phyloP scores from a whole-genome alignment of 2,113 vertebrate species.

The Pachypanchax playfairii region DNA sequence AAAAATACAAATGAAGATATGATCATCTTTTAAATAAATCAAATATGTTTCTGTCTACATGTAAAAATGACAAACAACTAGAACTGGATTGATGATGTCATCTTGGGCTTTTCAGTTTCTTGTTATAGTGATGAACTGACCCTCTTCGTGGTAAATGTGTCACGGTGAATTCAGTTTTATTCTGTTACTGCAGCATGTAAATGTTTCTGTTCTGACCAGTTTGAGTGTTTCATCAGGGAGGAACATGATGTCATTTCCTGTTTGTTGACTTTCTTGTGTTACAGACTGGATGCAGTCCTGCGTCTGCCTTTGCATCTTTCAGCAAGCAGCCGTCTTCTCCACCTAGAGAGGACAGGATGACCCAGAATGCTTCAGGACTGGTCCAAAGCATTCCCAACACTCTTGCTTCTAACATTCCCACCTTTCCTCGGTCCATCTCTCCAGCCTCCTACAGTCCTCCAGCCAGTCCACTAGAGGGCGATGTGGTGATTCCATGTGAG shows the following conservation, averaged over 20 bases:
- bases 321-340: constrained; percentile 81
- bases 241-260: too few relatives aligned
- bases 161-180: too few relatives aligned
- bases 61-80: too few relatives aligned
- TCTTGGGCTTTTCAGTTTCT: not conserved
- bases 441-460: constrained; percentile 75
- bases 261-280: constrained; percentile 12
- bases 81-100: too few relatives aligned
- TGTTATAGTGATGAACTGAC: too few relatives aligned
- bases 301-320: constrained; percentile 87
- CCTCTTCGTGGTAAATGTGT: too few relatives aligned
- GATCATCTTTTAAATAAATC: too few relatives aligned
- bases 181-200: too few relatives aligned
- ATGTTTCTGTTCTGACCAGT: too few relatives aligned
- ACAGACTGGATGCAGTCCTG: constrained; percentile 92
- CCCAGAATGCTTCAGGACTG: constrained; percentile 57
- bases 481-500: constrained; percentile 91
- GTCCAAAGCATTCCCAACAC: constrained; percentile 64
- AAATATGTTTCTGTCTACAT: too few relatives aligned
- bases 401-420: constrained; percentile 75
- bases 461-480: constrained; percentile 71
- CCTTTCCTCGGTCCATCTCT: constrained; percentile 69
- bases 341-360: constrained; percentile 56
- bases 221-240: too few relatives aligned
- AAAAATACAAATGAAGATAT: too few relatives aligned